These are phyloP conservation scores for Drosophila borborema DNA, from an alignment of 2,888 invertebrate species.

Conservation along the genomic window DNA sequence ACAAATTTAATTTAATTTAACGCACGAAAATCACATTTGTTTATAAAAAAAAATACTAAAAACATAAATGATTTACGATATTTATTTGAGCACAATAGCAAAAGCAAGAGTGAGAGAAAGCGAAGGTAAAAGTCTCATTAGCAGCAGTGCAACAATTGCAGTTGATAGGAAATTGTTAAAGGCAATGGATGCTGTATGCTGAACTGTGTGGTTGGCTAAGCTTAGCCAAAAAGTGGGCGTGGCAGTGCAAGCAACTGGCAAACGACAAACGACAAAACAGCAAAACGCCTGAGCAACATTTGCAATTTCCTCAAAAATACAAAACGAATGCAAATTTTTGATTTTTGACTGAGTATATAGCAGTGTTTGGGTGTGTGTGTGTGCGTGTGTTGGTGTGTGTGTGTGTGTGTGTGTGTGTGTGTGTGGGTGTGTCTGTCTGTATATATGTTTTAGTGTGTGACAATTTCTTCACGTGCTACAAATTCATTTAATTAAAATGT, in stretches of 20 bases:
- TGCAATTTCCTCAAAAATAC: slow-evolving; percentile 33
- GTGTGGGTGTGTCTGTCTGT: not conserved
- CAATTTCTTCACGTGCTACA: slow-evolving; percentile 32
- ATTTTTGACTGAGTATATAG: slow-evolving; percentile 12
- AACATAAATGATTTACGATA: slow-evolving; percentile 11
- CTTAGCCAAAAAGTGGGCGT: not conserved
- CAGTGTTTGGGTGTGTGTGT: not conserved
- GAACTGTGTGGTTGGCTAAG: not conserved
- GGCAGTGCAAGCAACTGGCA: not conserved
- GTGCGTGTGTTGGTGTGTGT: not conserved
- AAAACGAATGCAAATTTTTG: slow-evolving; percentile 30
- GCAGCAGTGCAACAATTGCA: slow-evolving; percentile 6
- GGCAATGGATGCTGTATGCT: not conserved
- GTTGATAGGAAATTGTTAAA: not conserved
- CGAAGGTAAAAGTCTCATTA: slow-evolving; percentile 34
- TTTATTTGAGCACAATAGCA: not conserved
- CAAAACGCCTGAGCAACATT: slow-evolving; percentile 22
- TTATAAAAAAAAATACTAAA: not conserved
- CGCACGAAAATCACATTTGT: not conserved
- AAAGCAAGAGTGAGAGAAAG: not conserved
- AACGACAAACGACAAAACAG: slow-evolving; percentile 3
- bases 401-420: slow-evolving; percentile 5
- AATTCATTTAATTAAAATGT: slow-evolving; percentile 59
- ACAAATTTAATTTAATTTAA: slow-evolving; percentile 26
- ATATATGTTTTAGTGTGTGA: slow-evolving; percentile 10